Evolutionary conservation across 2,888 invertebrate genomes (phyloP), one percentile per base, ranked within the genome.

Genomic region (Uropetala carovei): DNA sequence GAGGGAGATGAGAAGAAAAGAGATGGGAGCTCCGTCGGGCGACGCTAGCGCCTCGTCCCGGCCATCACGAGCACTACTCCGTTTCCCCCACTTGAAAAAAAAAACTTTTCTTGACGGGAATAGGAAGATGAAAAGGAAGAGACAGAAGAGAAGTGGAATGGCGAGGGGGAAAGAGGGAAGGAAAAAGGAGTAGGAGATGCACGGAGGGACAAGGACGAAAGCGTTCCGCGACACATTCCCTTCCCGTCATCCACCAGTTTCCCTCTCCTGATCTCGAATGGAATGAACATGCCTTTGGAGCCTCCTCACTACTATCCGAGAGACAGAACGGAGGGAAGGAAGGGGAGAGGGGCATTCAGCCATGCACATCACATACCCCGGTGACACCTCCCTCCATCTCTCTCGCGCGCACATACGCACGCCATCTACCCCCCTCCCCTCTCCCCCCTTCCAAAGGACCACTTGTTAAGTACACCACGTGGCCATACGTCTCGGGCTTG

Each of bases 391-490:
- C n/a, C n/a, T n/a, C n/a, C n/a, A n/a, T n/a, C n/a, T n/a, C n/a
- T n/a, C n/a, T n/a, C n/a, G n/a, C n/a, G n/a, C n/a, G n/a, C n/a
- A n/a, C n/a, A n/a, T n/a, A n/a, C n/a, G n/a, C n/a, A n/a, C n/a
- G n/a, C n/a, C n/a, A n/a, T n/a, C 57, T 57, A 9, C 84, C 57
- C 84, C 84, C 57, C 1, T 84, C n/a, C 43, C 56, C 27, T 57
- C 57, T n/a, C 84, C n/a, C n/a, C n/a, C 57, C 57, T 14, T 56
- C 58, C 9, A n/a, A 22, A 84, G n/a, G 84, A 84, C 84, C 84
- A 84, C 84, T 84, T 84, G 84, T 84, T 84, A 84, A 84, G 84
- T 57, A 84, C 84, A 84, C 43, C 84, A 84, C 84, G 84, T 84
- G 84, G 84, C 57, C 84, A 57, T 57, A n/a, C 84, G 84, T 56